Conservation (phyloP, 2,888 invertebrate species). For the Coenonympha arcania region DNA sequence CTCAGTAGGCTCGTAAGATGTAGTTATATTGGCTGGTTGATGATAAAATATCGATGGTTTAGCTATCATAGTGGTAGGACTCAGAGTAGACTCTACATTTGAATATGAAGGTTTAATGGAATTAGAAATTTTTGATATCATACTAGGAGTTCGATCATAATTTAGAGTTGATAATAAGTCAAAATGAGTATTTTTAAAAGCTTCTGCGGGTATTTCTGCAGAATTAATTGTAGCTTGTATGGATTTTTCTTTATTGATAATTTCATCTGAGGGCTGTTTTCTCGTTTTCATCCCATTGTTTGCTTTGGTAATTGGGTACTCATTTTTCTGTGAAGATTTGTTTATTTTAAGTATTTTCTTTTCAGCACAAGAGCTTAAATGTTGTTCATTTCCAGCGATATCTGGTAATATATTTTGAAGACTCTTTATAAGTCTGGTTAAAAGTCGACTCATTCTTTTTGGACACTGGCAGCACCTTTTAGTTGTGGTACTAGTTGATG, state of each 20-base stretch:
- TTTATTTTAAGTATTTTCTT: neutral
- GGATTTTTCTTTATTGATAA: neutral
- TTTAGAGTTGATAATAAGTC: neutral
- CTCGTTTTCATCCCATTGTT: too few species aligned
- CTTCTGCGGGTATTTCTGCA: neutral
- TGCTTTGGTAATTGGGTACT: neutral
- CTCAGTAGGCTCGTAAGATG: neutral
- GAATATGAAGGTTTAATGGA: neutral
- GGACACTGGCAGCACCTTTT: conserved; percentile 41
- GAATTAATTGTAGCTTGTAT: neutral
- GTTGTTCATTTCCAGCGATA: conserved; percentile 7
- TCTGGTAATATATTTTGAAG: conserved; percentile 39
- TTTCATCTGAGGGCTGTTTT: neutral
- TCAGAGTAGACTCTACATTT: conserved; percentile 11
- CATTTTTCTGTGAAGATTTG: too few species aligned
- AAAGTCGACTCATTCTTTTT: conserved; percentile 33
- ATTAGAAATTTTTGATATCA: neutral
- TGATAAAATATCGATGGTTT: conserved; percentile 14
- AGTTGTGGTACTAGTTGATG: conserved; percentile 9
- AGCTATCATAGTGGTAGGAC: conserved; percentile 15
- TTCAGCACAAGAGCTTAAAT: neutral
- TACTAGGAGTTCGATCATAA: neutral
- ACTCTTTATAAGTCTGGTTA: conserved; percentile 37
- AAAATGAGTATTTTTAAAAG: neutral
- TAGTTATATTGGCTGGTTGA: neutral